Evolutionary conservation across 2,113 vertebrate species (phyloP).

Genomic region (Protomyctophum bolini): DNA sequence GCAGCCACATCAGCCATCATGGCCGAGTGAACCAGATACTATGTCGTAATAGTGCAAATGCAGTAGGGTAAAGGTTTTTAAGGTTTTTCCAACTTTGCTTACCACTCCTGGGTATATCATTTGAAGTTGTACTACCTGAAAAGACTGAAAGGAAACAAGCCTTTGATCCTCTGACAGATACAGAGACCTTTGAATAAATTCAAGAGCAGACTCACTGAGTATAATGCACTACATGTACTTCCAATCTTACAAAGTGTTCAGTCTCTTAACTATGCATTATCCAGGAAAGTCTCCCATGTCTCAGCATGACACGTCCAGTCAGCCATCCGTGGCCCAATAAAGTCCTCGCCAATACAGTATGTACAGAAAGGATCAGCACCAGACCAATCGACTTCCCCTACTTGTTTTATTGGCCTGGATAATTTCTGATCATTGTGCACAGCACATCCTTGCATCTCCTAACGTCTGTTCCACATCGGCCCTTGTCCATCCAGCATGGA

Average conservation of each 20-base stretch:
- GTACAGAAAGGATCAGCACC: too few species aligned
- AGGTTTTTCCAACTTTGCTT: too few species aligned
- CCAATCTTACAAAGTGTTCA: background rate
- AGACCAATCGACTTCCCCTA: constrained; percentile 33
- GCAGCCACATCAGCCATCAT: too few species aligned
- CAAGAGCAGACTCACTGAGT: constrained; percentile 15
- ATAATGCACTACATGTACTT: background rate
- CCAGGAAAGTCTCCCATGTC: constrained; percentile 21
- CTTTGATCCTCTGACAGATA: constrained; percentile 15
- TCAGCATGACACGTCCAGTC: background rate
- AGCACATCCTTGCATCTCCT: constrained; percentile 28
- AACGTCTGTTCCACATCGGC: constrained; percentile 47
- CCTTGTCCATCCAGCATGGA: constrained; percentile 48
- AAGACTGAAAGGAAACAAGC: background rate
- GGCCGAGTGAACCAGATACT: too few species aligned
- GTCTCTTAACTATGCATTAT: constrained; percentile 7
- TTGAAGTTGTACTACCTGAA: background rate
- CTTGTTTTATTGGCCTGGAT: constrained; percentile 39
- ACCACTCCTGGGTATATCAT: too few species aligned
- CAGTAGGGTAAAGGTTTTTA: too few species aligned
- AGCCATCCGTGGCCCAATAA: background rate
- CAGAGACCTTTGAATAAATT: constrained; percentile 5
- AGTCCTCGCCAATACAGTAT: background rate
- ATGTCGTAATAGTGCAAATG: too few species aligned
- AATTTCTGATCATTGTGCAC: constrained; percentile 38